Evolutionary conservation across 2,888 invertebrate genomes (phyloP).

Genomic region (Drosophila sordidula): DNA sequence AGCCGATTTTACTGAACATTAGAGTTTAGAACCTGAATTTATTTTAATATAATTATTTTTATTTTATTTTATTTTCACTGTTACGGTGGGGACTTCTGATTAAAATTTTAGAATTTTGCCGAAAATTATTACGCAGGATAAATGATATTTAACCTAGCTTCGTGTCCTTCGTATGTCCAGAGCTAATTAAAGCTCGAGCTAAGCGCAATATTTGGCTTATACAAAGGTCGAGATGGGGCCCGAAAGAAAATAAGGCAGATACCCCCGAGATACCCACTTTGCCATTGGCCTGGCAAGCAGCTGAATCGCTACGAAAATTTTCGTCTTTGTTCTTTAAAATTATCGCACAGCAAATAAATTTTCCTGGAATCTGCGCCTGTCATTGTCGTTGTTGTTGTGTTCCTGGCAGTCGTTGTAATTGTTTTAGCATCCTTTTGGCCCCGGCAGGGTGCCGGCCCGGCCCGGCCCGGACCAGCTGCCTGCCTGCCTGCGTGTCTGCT

Average conservation of each 20-base stretch:
- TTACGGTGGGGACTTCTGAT: slow-evolving; percentile 3
- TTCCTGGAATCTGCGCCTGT: slow-evolving; percentile 67
- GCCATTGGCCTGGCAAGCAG: slow-evolving; percentile 22
- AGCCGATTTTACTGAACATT: no score
- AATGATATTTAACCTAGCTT: slow-evolving; percentile 8
- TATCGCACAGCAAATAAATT: slow-evolving; percentile 75
- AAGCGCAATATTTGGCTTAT: slow-evolving; percentile 34
- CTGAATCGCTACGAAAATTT: slow-evolving; percentile 45
- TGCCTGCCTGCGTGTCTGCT: slow-evolving; percentile 32
- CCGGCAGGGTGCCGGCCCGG: slow-evolving; percentile 35
- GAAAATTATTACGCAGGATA: background rate
- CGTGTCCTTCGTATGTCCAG: slow-evolving; percentile 12
- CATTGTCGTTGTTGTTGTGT: slow-evolving; percentile 53
- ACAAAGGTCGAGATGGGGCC: slow-evolving; percentile 26
- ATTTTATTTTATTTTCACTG: slow-evolving; percentile 1
- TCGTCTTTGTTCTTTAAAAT: slow-evolving; percentile 70
- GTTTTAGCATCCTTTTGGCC: slow-evolving; percentile 65
- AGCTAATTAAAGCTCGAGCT: slow-evolving; percentile 54
- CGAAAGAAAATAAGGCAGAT: slow-evolving; percentile 7
- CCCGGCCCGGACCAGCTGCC: slow-evolving; percentile 7
- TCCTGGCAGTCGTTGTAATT: slow-evolving; percentile 55
- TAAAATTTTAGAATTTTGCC: slow-evolving; percentile 6
- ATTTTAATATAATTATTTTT: background rate
- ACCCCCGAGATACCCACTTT: slow-evolving; percentile 9
- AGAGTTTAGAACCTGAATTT: background rate